Base-by-base conservation (phyloP, 2,113 vertebrate species). In the Lethenteron reissneri region DNA sequence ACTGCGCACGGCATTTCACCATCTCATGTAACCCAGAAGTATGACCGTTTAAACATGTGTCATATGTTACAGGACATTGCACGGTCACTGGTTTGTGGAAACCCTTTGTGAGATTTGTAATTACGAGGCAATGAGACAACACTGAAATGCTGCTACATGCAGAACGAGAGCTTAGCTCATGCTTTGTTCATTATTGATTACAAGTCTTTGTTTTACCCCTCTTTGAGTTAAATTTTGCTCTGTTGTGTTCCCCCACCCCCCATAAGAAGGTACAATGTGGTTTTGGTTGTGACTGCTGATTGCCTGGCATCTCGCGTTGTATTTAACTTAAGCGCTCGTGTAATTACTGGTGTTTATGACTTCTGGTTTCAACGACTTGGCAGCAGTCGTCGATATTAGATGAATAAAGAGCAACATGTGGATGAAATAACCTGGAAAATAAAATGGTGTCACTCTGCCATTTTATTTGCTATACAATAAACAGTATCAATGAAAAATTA, bases 1-100 rank as follows among this genome's bases (percentile, higher is more conserved):
- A 41, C 41, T 41, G 41, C 41, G 41, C 41, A 41, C 41, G 41
- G 41, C 41, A 41, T 41, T 41, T 41, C 41, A 5, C 41, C 41
- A 7, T 41, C 41, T 7, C 41, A 41, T 41, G 41, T 41, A 41
- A 41, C 41, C 41, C 41, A 41, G 41, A 41, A 41, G 41, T 41
- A 41, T 41, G 41, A 41, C 41, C 41, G 41, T 41, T 41, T 41
- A 41, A 41, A 41, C 41, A 41, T 7, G 41, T 41, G 41, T 41
- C 94, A 99, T 62, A 90, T 90, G 76, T 86, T 90, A 71, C 94
- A 92, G 0, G 84, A 83, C 56, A 87, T 78, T 58, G 91, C 92
- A 75, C 78, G 86, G 1, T 81, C 76, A 8, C 76, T 76, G 71
- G 82, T 80, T 72, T 78, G 77, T 59, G 73, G 78, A 77, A 92